Conservation (phyloP, 2,113 vertebrate species). For the Malaclemys terrapin region DNA sequence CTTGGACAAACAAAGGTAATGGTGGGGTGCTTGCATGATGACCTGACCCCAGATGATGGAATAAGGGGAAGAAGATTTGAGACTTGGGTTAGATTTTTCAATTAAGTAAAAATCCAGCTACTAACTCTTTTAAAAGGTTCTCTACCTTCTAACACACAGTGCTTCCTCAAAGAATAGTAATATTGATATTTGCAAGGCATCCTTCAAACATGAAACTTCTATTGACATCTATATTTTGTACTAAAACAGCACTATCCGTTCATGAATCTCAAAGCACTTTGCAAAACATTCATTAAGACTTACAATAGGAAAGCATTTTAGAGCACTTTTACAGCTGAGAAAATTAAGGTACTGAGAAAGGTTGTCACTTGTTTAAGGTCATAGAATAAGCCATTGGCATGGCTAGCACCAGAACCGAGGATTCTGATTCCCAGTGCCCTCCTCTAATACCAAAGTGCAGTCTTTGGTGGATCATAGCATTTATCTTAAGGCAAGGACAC, state of each 20-base stretch:
- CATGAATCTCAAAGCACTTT: background rate
- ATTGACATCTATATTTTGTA: background rate
- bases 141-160: background rate
- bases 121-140: background rate
- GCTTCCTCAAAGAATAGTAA: background rate
- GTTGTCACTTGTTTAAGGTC: background rate
- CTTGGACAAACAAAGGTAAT: too few species aligned
- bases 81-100: too few species aligned
- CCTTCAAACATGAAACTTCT: background rate
- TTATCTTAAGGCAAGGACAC: background rate
- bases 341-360: background rate
- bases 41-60: too few species aligned
- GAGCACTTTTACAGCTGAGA: background rate
- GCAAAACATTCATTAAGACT: background rate
- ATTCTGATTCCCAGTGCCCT: background rate
- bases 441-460: background rate
- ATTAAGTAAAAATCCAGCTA: background rate
- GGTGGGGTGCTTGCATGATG: too few species aligned
- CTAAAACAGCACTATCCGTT: background rate
- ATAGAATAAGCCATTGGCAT: background rate
- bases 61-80: too few species aligned
- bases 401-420: background rate
- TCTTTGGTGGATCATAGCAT: background rate
- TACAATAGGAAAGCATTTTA: background rate
- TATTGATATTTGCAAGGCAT: background rate